A percentile compares a stretch with the other conserved stretches of the same genome.
phyloP scores from a whole-genome alignment of 1,140 invertebrate species.

The Tigriopus japonicus region DNA sequence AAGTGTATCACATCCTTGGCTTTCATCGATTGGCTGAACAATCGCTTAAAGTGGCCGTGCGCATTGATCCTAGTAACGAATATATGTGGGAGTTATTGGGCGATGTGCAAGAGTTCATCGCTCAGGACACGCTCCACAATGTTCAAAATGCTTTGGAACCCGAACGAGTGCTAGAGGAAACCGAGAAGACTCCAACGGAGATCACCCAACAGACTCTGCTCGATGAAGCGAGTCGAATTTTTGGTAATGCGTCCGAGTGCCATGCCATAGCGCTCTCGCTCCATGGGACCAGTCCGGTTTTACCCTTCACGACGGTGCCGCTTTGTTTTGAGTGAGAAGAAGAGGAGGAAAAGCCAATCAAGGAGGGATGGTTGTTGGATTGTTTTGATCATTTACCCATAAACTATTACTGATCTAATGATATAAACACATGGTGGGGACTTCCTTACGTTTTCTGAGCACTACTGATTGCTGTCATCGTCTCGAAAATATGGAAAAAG shows the following conservation, averaged over 20 bases:
- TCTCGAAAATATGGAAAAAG: no score
- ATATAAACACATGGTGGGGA: no score
- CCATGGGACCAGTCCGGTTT: neutral
- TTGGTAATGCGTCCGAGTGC: neutral
- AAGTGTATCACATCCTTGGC: neutral
- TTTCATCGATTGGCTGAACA: slow-evolving; percentile 7
- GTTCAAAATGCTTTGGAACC: neutral
- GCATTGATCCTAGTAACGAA: neutral
- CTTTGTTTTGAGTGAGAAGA: neutral
- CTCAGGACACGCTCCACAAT: neutral
- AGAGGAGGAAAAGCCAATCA: no score
- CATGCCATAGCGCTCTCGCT: neutral
- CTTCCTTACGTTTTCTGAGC: no score
- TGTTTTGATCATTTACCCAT: no score
- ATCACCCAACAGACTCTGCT: neutral
- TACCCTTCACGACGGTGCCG: neutral
- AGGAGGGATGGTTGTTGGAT: no score
- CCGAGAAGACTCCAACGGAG: neutral
- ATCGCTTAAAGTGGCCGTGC: neutral
- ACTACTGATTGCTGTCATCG: no score
- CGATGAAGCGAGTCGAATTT: neutral
- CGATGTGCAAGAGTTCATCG: neutral
- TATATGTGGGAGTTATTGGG: neutral
- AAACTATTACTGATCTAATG: no score
- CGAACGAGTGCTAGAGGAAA: neutral